Percentiles rank a stretch among this genome's conserved stretches.
Conservation (phyloP, 2,113 vertebrate species). For the Notothenia rossii region DNA sequence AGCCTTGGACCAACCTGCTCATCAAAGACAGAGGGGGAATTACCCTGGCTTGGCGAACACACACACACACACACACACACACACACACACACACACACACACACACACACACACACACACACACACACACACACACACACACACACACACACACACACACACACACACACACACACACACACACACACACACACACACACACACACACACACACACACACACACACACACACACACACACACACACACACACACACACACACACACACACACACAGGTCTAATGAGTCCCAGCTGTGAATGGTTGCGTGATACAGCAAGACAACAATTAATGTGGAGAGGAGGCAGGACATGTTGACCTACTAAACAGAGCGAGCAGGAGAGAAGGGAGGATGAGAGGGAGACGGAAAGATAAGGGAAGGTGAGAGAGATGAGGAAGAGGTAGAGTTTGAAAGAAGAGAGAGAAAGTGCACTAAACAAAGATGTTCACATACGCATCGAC, state of each 20-base stretch:
- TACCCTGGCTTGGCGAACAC: slow-evolving; percentile 53
- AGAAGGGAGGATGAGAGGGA: slow-evolving; percentile 6
- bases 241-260: slow-evolving; percentile 45
- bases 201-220: slow-evolving; percentile 30
- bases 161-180: slow-evolving; percentile 44
- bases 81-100: slow-evolving; percentile 28
- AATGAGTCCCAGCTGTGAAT: slow-evolving; percentile 75
- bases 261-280: slow-evolving; percentile 60
- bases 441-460: background rate
- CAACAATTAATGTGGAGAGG: slow-evolving; percentile 75
- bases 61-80: slow-evolving; percentile 22
- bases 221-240: slow-evolving; percentile 27
- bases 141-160: slow-evolving; percentile 47
- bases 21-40: slow-evolving; percentile 68
- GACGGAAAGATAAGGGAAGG: slow-evolving; percentile 29
- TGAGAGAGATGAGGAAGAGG: slow-evolving; percentile 15
- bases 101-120: slow-evolving; percentile 48
- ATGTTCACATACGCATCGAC: background rate
- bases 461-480: slow-evolving; percentile 10
- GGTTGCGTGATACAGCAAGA: slow-evolving; percentile 77
- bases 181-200: slow-evolving; percentile 23
- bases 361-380: slow-evolving; percentile 49
- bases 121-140: slow-evolving; percentile 38
- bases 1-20: slow-evolving; percentile 67
- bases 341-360: slow-evolving; percentile 73